Base-by-base conservation (phyloP, 2,797 vertebrate species). In the Ctenosaura bakeri region DNA sequence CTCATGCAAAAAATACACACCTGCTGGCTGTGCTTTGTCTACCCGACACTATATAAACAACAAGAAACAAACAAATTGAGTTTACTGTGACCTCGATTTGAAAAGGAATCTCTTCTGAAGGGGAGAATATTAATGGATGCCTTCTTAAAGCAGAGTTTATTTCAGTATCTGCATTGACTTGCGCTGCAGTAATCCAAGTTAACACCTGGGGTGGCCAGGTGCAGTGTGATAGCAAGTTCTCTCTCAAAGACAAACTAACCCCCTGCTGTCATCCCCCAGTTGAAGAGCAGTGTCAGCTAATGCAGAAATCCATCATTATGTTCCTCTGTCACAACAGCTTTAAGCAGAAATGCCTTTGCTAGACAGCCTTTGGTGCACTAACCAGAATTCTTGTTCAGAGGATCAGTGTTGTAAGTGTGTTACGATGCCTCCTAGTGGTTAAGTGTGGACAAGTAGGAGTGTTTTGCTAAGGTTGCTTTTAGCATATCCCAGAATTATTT, bases 401-500 rank as follows among this genome's bases (percentile, higher is more conserved):
- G 13, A 86, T 79, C 38, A 76, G 20, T 76, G 20, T 9, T 18
- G 35, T 20, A 22, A 62, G 16, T 42, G 50, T 42, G 56, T 69
- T 83, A 38, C 12, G 24, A 14, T 77, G 71, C 18, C 56, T 7
- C 50, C 80, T 90, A 24, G 85, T 56, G 73, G 56, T 56, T 66
- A 38, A 42, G 52, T 66, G 64, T 46, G 12, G n/a, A n/a, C 2
- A 22, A 50, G 0, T 0, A 56, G 71, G 73, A 2, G 0, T 6
- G 3, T 59, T 59, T 59, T 32, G 42, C 0, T 54, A 56, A 32
- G 35, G 22, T 1, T 35, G 56, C 69, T 83, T 83, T 20, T n/a
- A 24, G 42, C 29, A 46, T 26, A 24, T 32, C 22, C 46, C n/a
- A 71, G 46, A n/a, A 69, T 71, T 16, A 74, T 66, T 69, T 59